phyloP scores from a whole-genome alignment of 2,113 vertebrate genomes.

The Plotosus lineatus region DNA sequence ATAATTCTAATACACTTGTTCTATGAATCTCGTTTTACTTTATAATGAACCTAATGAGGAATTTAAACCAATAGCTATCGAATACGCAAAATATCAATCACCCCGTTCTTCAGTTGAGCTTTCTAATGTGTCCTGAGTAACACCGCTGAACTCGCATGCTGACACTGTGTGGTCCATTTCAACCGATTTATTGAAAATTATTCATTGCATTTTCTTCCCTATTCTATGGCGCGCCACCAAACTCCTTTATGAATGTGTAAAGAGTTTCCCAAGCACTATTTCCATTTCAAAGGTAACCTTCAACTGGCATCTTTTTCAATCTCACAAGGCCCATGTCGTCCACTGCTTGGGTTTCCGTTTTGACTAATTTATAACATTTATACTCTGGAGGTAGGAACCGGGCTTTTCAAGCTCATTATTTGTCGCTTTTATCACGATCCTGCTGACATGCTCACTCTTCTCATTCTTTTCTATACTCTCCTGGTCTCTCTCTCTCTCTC shows the following conservation, averaged over 20 bases:
- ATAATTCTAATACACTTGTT: background rate
- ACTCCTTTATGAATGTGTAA: conserved; percentile 62
- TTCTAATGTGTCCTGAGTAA: conserved; percentile 22
- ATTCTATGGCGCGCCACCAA: conserved; percentile 67
- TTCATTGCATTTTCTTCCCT: background rate
- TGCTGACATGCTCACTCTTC: conserved; percentile 61
- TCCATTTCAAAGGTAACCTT: conserved; percentile 70
- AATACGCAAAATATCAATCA: background rate
- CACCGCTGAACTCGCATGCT: conserved; percentile 8
- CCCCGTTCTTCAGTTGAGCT: background rate
- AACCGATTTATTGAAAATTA: conserved; percentile 45
- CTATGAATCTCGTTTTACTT: background rate
- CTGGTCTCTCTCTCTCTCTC: background rate
- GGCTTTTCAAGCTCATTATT: conserved; percentile 73
- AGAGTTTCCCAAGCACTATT: conserved; percentile 66
- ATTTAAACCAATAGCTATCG: background rate
- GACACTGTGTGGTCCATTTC: conserved; percentile 31
- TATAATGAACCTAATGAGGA: background rate
- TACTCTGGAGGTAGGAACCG: conserved; percentile 72
- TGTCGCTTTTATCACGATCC: conserved; percentile 67
- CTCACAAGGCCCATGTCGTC: conserved; percentile 54
- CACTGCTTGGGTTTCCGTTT: conserved; percentile 41
- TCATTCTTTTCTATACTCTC: conserved; percentile 7
- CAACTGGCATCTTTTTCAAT: conserved; percentile 59
- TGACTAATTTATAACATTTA: conserved; percentile 64